Base-by-base conservation (phyloP, 2,797 vertebrate genomes). In the Glyptemys insculpta region DNA sequence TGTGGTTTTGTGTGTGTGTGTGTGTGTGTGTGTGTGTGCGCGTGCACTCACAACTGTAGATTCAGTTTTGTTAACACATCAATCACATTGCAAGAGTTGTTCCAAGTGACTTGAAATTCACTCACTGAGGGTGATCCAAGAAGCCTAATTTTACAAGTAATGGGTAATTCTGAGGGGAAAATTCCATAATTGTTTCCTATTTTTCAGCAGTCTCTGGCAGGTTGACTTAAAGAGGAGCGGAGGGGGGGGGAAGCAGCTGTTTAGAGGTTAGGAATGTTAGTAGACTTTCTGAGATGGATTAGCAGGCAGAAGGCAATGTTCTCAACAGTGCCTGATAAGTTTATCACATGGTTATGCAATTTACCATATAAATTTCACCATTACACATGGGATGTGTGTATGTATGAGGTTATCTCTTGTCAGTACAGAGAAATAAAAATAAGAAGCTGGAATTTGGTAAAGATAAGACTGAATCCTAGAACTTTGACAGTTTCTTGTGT, bases 371-470 rank as follows among this genome's bases (percentile, higher is more conserved):
- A 16, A 82, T 89, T 19, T 1, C 47, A 85, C 16, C 2, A 87
- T n/a, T 92, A 85, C 85, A 27, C 68, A 62, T 65, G 8, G 25
- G 5, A 6, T 62, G 0, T 34, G 52, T 72, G 4, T 29, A 44
- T 85, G 9, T 47, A 47, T 34, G 54, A 44, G 1, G 41, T 7
- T 81, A 81, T 78, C 88, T 96, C 49, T 90, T 93, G 90, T 91
- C 21, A 47, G 1, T 81, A 47, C 23, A 12, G 72, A 85, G 87
- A 90, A n/a, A 10, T 87, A 92, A 54, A 89, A 92, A 87, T 87
- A 34, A 1, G 44, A 65, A 19, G 4, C 2, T 83, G 25, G 86
- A 91, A 85, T 76, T 4, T 72, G 19, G 53, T 91, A 16, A 81
- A 81, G 14, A 41, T 29, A 81, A 41, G 6, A 83, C 21, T 82